Conservation (phyloP, 1,140 invertebrate genomes). For the Atta cephalotes region DNA sequence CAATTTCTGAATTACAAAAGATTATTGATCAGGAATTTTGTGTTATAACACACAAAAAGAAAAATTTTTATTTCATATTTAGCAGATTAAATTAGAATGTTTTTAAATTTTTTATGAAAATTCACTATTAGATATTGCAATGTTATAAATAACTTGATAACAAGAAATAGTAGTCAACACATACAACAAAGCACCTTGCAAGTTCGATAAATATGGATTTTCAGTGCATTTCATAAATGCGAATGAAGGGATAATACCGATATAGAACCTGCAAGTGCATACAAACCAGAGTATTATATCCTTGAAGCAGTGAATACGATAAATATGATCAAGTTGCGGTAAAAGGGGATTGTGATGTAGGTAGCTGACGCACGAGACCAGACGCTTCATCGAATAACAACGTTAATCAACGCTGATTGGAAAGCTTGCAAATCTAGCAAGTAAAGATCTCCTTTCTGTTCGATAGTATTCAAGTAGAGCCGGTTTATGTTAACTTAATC, state of each 20-base stretch:
- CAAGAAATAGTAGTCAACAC: neutral
- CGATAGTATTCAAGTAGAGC: conserved; percentile 35
- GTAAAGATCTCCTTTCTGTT: conserved; percentile 34
- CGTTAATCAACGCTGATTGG: conserved; percentile 64
- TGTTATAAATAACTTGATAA: neutral
- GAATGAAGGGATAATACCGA: conserved; percentile 9
- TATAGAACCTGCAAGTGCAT: neutral
- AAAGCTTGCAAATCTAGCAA: conserved; percentile 27
- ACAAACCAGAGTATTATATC: conserved; percentile 29
- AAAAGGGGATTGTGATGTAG: conserved; percentile 62
- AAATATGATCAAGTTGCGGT: conserved; percentile 25
- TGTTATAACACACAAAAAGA: neutral
- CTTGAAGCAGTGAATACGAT: conserved; percentile 32
- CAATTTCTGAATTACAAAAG: neutral
- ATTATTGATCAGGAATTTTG: neutral
- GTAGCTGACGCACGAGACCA: conserved; percentile 7
- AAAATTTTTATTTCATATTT: neutral
- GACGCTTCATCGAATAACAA: conserved; percentile 32
- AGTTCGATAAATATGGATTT: neutral
- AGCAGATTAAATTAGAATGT: neutral
- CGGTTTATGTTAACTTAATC: conserved; percentile 45
- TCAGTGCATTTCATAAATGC: conserved; percentile 3
- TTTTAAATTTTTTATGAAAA: neutral
- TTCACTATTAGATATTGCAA: neutral
- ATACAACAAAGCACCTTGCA: neutral